Percentiles rank a stretch among this genome's conserved stretches.
These are phyloP conservation scores for Polietes domitor DNA, from an alignment of 2,888 invertebrate genomes.

Conservation along the genomic window DNA sequence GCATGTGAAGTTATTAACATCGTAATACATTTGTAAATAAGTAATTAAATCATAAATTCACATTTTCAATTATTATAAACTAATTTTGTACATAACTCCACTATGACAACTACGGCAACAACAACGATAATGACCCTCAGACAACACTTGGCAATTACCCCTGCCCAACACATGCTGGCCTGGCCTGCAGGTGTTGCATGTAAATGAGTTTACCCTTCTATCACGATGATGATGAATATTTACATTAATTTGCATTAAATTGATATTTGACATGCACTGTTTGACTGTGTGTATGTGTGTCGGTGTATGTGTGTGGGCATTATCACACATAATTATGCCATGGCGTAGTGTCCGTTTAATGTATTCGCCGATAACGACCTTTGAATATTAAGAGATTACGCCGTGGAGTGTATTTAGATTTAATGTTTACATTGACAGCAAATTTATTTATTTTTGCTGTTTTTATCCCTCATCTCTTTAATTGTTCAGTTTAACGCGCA, in stretches of 20 bases:
- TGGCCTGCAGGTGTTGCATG: background rate
- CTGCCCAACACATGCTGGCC: no score
- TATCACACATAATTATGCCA: slow-evolving; percentile 20
- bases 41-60: slow-evolving; percentile 5
- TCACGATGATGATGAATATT: slow-evolving; percentile 5
- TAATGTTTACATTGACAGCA: background rate
- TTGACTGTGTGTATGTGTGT: no score
- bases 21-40: no score
- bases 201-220: background rate
- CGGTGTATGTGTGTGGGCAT: background rate
- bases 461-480: no score
- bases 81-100: no score
- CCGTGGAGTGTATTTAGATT: background rate
- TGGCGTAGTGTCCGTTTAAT: background rate
- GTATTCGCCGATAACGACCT: background rate
- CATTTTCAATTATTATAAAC: no score
- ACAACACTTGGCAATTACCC: background rate
- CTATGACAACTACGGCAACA: no score
- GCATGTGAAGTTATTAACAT: no score
- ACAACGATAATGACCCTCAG: no score
- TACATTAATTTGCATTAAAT: slow-evolving; percentile 18
- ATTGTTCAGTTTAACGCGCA: background rate
- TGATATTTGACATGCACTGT: background rate
- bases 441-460: no score
- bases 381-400: background rate